phyloP scores from a whole-genome alignment of 2,113 vertebrate species.

The Oxygymnocypris stewartii region DNA sequence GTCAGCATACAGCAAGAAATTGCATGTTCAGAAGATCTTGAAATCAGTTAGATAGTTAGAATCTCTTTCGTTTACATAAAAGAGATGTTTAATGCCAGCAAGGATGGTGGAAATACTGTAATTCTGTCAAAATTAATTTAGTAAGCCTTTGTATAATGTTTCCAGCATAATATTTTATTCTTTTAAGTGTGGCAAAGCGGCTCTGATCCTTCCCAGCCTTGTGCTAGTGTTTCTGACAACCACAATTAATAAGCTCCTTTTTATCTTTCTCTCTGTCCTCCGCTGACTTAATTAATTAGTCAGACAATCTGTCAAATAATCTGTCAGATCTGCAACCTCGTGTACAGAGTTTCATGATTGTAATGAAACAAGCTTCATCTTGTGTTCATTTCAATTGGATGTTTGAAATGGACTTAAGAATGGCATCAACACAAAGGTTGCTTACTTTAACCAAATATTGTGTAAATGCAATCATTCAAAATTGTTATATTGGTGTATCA shows the following conservation, averaged over 20 bases:
- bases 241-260: neutral
- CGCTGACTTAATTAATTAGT: neutral
- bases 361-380: neutral
- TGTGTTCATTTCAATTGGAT: neutral
- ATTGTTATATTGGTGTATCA: neutral
- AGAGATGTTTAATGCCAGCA: neutral
- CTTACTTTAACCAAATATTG: neutral
- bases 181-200: neutral
- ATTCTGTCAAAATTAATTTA: neutral
- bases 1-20: neutral
- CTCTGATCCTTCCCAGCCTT: neutral
- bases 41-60: neutral
- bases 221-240: neutral
- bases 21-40: neutral
- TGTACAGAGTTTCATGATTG: neutral
- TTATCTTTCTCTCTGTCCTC: neutral
- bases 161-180: neutral
- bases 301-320: constrained; percentile 6
- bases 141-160: neutral
- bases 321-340: neutral
- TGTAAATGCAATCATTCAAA: neutral
- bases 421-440: neutral
- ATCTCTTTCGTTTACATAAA: neutral
- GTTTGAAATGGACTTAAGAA: neutral
- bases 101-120: neutral